Conservation (phyloP, 2,113 vertebrate genomes). For the Jaculus jaculus region DNA sequence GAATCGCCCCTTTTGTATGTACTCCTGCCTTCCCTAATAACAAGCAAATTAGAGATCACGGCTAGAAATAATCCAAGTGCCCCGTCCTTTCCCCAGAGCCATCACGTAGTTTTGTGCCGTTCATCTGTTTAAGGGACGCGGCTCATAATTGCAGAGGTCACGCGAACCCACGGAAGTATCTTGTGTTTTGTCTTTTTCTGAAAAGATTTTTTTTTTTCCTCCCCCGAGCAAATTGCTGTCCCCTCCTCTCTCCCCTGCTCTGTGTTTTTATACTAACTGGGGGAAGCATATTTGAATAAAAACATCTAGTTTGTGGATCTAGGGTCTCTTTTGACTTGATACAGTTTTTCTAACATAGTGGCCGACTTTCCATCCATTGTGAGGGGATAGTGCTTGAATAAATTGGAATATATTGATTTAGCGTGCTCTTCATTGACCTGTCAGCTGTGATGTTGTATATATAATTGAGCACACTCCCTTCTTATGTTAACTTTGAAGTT, state of each 20-base stretch:
- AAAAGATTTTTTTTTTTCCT: conserved; percentile 75
- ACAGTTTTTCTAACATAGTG: conserved; percentile 56
- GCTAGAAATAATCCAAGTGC: conserved; percentile 90
- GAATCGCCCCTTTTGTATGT: conserved; percentile 95
- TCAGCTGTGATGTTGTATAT: conserved; percentile 61
- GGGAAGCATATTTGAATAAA: conserved; percentile 75
- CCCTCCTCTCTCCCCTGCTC: conserved; percentile 52
- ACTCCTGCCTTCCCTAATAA: conserved; percentile 95
- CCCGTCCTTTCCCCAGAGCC: conserved; percentile 87
- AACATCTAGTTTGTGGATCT: conserved; percentile 62
- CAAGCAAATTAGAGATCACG: conserved; percentile 95
- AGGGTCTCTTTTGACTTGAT: conserved; percentile 44
- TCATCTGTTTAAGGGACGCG: conserved; percentile 82
- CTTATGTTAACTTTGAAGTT: conserved; percentile 64
- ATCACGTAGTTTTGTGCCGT: conserved; percentile 88
- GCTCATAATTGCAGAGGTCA: conserved; percentile 85
- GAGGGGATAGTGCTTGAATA: conserved; percentile 61
- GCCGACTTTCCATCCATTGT: conserved; percentile 41
- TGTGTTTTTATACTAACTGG: conserved; percentile 63
- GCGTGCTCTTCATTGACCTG: conserved; percentile 71
- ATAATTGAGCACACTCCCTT: not conserved
- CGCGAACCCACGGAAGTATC: conserved; percentile 81
- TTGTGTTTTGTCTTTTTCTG: conserved; percentile 72
- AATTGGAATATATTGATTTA: conserved; percentile 72
- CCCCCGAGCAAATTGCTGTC: conserved; percentile 70